These are phyloP conservation scores for Lonchura striata DNA, from an alignment of 2,113 vertebrate species.

Conservation along the genomic window DNA sequence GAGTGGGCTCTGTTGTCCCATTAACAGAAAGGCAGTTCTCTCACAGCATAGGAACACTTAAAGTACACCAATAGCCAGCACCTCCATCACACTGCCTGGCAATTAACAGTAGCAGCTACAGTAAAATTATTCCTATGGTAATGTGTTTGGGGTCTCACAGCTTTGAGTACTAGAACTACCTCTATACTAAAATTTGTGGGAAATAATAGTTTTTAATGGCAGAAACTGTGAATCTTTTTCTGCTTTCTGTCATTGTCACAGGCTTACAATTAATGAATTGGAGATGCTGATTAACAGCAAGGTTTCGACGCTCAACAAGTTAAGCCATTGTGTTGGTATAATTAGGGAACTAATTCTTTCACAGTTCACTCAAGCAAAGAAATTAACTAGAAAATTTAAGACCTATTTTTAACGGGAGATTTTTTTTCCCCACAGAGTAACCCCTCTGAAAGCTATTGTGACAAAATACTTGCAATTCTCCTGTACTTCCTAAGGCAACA, in stretches of 20 bases:
- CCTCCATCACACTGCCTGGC: not conserved
- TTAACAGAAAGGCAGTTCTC: not conserved
- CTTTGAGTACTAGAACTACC: not conserved
- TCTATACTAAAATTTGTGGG: not conserved
- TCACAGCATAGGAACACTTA: not conserved
- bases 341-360: constrained; percentile 50
- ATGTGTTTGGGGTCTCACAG: not conserved
- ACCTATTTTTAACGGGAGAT: not conserved
- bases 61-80: not conserved
- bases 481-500: not conserved
- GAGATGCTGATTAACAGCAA: constrained; percentile 34
- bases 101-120: not conserved
- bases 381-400: constrained; percentile 18
- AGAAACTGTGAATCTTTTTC: not conserved
- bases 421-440: not conserved
- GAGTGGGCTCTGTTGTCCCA: not conserved
- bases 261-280: not conserved
- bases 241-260: constrained; percentile 12
- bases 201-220: not conserved
- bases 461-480: not conserved
- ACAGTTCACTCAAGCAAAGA: not conserved
- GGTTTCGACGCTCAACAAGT: not conserved
- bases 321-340: constrained; percentile 26
- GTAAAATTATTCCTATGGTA: not conserved
- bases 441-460: not conserved